These are phyloP conservation scores for Hyposoter didymator DNA, from an alignment of 2,888 invertebrate genomes.

Conservation along the genomic window DNA sequence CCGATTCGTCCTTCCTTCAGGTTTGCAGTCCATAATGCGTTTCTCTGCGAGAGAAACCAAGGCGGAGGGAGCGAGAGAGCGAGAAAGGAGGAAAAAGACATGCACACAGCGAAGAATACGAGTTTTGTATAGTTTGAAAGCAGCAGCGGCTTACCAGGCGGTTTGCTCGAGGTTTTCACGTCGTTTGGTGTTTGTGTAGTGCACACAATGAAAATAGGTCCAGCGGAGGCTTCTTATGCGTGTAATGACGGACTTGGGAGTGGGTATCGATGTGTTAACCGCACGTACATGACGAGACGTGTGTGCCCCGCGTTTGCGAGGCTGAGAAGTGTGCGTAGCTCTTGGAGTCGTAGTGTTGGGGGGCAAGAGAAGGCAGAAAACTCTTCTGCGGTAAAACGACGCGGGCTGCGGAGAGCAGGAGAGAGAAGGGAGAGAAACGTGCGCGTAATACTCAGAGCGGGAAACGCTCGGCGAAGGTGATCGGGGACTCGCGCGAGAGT, in stretches of 20 bases:
- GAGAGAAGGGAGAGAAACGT: slow-evolving; percentile 51
- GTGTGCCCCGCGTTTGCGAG: slow-evolving; percentile 34
- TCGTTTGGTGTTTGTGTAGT: slow-evolving; percentile 39
- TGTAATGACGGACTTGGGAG: slow-evolving; percentile 46
- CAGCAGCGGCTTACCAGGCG: slow-evolving; percentile 20
- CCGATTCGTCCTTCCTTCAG: neutral
- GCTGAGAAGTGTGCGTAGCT: slow-evolving; percentile 33
- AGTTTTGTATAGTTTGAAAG: slow-evolving; percentile 38
- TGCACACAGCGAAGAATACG: slow-evolving; percentile 2
- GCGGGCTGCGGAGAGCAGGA: no score
- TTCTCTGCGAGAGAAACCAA: neutral
- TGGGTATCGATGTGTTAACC: slow-evolving; percentile 26
- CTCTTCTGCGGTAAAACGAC: slow-evolving; percentile 5
- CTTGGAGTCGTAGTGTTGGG: slow-evolving; percentile 29
- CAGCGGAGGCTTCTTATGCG: slow-evolving; percentile 21
- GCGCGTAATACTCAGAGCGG: slow-evolving; percentile 69
- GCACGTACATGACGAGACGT: slow-evolving; percentile 7
- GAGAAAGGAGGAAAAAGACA: slow-evolving; percentile 4
- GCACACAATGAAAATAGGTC: slow-evolving; percentile 33
- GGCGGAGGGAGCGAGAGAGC: neutral
- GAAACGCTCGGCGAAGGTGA: slow-evolving; percentile 70
- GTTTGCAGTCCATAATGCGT: slow-evolving; percentile 31
- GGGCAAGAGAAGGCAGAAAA: slow-evolving; percentile 44
- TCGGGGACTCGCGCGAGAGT: slow-evolving; percentile 54
- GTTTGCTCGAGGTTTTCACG: slow-evolving; percentile 42